phyloP scores from a whole-genome alignment of 2,888 invertebrate genomes.

The Dione vanillae region DNA sequence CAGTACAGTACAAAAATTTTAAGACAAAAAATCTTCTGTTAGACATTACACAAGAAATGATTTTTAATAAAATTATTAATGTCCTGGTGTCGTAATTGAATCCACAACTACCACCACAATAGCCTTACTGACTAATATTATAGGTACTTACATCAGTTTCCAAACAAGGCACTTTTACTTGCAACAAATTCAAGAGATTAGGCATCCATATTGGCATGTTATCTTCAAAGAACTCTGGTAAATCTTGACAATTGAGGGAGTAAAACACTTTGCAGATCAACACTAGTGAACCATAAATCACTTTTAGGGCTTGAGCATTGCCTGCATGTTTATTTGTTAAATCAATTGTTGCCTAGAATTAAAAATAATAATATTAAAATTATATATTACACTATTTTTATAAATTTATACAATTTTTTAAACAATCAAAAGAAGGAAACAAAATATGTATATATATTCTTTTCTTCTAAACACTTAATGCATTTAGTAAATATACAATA shows the following conservation, averaged over 20 bases:
- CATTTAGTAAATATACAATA: no score
- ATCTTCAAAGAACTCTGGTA: slow-evolving; percentile 99
- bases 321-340: slow-evolving; percentile 90
- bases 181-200: slow-evolving; percentile 92
- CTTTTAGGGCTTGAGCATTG: slow-evolving; percentile 91
- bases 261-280: slow-evolving; percentile 97
- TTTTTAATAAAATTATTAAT: neutral
- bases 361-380: neutral
- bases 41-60: no score
- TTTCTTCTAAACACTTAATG: no score
- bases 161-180: slow-evolving; percentile 89
- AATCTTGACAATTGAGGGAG: slow-evolving; percentile 98
- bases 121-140: neutral
- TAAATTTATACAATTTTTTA: no score
- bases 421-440: no score
- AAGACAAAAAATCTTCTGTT: no score
- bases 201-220: slow-evolving; percentile 98
- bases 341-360: slow-evolving; percentile 90
- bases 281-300: slow-evolving; percentile 95
- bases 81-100: neutral
- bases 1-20: no score
- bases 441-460: no score
- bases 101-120: neutral
- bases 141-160: slow-evolving; percentile 81
- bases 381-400: no score